Evolutionary conservation across 2,797 vertebrate genomes (phyloP).

Genomic region (Centropyge bicolor): DNA sequence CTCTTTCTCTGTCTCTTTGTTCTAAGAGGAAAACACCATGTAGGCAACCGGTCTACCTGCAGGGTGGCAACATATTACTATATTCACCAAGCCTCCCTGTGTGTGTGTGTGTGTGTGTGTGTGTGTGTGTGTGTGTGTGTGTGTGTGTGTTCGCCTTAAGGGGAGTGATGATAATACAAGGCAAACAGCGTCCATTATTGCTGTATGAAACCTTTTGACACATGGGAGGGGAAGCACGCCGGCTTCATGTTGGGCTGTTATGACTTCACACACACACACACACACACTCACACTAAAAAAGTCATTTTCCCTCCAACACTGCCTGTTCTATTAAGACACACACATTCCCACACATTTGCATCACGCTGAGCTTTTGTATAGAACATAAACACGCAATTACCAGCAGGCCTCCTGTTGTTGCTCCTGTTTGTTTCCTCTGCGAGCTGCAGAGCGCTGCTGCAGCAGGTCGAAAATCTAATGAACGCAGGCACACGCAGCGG

Average conservation of each 20-base stretch:
- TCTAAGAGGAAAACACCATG: slow-evolving; percentile 19
- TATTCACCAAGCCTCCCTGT: neutral
- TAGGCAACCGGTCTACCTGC: neutral
- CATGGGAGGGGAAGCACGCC: slow-evolving; percentile 35
- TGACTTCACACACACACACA: slow-evolving; percentile 21
- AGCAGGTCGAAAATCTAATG: slow-evolving; percentile 41
- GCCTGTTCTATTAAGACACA: slow-evolving; percentile 22
- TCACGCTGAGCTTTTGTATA: slow-evolving; percentile 68
- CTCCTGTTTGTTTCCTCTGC: slow-evolving; percentile 41
- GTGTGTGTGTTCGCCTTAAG: slow-evolving; percentile 24
- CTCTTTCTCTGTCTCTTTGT: neutral
- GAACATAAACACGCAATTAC: slow-evolving; percentile 71
- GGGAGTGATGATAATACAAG: slow-evolving; percentile 22
- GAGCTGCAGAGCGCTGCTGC: slow-evolving; percentile 25
- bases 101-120: slow-evolving; percentile 19
- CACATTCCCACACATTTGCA: slow-evolving; percentile 56
- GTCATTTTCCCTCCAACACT: slow-evolving; percentile 18
- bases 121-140: slow-evolving; percentile 26
- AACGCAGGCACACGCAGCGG: slow-evolving; percentile 38
- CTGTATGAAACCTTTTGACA: slow-evolving; percentile 54
- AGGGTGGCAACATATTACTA: slow-evolving; percentile 32
- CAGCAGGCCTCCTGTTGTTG: slow-evolving; percentile 43
- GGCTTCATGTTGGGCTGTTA: slow-evolving; percentile 36
- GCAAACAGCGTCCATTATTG: slow-evolving; percentile 49
- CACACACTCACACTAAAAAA: slow-evolving; percentile 20